phyloP scores from a whole-genome alignment of 2,888 invertebrate species.

The Pterostichus madidus region DNA sequence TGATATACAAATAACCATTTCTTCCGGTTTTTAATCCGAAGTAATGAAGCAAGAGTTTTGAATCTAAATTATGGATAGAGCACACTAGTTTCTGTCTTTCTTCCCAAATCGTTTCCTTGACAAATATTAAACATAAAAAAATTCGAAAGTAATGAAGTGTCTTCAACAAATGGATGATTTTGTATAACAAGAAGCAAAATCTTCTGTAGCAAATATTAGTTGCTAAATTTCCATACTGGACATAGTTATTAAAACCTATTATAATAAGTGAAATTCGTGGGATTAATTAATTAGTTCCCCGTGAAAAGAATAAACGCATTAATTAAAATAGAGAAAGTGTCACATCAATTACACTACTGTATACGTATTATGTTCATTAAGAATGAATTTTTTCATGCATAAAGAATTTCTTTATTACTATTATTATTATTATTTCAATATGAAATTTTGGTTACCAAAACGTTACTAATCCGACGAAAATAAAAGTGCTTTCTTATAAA shows the following conservation, averaged over 20 bases:
- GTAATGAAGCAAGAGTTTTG: too few relatives aligned
- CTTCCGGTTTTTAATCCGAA: too few relatives aligned
- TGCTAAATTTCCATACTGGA: conserved; percentile 35
- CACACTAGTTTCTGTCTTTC: too few relatives aligned
- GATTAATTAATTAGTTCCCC: conserved; percentile 59
- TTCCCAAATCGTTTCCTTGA: too few relatives aligned
- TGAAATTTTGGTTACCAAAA: conserved; percentile 36
- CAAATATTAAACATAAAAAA: too few relatives aligned
- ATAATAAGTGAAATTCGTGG: conserved; percentile 65
- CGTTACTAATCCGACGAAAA: conserved; percentile 26
- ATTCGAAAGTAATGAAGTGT: too few relatives aligned
- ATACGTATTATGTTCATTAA: conserved; percentile 48
- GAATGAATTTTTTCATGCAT: conserved; percentile 51
- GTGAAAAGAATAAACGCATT: conserved; percentile 57
- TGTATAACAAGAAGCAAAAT: too few relatives aligned
- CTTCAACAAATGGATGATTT: too few relatives aligned
- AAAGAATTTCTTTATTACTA: conserved; percentile 47
- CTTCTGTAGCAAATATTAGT: not conserved
- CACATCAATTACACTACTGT: conserved; percentile 46
- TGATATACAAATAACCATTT: too few relatives aligned
- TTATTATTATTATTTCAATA: conserved; percentile 7
- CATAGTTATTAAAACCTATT: conserved; percentile 34
- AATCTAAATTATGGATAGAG: too few relatives aligned
- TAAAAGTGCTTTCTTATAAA: not conserved
- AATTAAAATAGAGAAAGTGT: conserved; percentile 65